Percentiles rank a stretch among this genome's conserved stretches.
Conservation (phyloP, 2,797 vertebrate genomes). For the Margarornis squamiger region DNA sequence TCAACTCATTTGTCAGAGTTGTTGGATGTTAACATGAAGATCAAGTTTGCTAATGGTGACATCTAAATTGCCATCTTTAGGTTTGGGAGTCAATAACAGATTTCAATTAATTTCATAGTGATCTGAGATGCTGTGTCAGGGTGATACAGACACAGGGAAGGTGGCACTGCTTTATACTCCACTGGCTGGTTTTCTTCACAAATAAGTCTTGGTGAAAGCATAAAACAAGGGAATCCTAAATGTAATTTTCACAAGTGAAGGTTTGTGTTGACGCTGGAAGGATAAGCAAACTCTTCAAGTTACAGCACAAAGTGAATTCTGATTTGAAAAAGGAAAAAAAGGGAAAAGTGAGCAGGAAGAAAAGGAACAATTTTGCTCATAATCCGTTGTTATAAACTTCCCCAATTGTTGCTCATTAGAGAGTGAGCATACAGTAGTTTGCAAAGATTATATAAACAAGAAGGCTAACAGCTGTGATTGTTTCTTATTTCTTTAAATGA, state of each 20-base stretch:
- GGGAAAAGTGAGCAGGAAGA: not conserved
- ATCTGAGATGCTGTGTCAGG: constrained; percentile 32
- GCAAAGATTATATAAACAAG: not conserved
- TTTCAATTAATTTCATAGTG: constrained; percentile 22
- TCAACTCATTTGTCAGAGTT: constrained; percentile 60
- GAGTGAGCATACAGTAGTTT: not conserved
- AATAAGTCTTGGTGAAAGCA: not conserved
- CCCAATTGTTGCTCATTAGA: not conserved
- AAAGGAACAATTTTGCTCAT: not conserved
- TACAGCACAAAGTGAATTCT: not conserved
- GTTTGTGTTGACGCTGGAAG: not conserved
- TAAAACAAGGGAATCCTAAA: not conserved
- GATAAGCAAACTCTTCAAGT: not conserved
- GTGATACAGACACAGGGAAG: not conserved
- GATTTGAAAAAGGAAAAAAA: not conserved
- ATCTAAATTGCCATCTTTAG: constrained; percentile 47
- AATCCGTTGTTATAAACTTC: not conserved
- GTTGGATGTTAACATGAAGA: constrained; percentile 40
- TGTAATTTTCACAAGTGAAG: not conserved
- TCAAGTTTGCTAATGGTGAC: constrained; percentile 8
- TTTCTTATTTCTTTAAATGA: constrained; percentile 2
- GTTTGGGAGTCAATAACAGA: constrained; percentile 33
- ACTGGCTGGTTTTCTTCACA: constrained; percentile 2
- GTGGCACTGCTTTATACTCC: not conserved
- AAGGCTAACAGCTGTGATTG: not conserved